Base-by-base conservation (phyloP, 1,140 invertebrate species). In the Drosophila subpulchrella region DNA sequence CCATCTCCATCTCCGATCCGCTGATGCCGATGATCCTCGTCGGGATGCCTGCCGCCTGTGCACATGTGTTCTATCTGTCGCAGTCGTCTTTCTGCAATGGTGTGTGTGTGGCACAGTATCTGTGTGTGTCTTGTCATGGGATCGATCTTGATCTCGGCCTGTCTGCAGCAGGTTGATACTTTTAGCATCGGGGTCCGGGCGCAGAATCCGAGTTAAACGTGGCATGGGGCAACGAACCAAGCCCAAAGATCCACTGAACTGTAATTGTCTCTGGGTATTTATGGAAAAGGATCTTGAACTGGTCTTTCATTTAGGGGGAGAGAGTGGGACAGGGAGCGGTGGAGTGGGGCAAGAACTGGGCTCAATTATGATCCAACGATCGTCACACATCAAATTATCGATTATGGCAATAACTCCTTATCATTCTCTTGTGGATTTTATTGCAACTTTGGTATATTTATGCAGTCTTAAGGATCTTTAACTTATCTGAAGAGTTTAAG, bases 191-290 rank as follows among this genome's bases (percentile, higher is more conserved):
- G 74, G 79, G 68, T 68, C 62, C 67, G 61, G 60, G 46, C 63
- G 51, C 60, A 77, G 62, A 68, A 71, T 67, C 44, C 44, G 39
- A 61, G 81, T 65, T 70, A 72, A 84, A 73, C 75, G 75, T 88
- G 39, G 79, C 79, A 88, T 86, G 82, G 82, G 82, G 82, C 82
- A 86, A 88, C 82, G 82, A 86, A 86, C 82, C 75, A 82, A 56
- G 38, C 47, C 34, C 8, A 39, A 53, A 65, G 56, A 78, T 70
- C 71, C 83, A 75, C 53, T 86, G 78, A 79, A 83, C 82, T 71
- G 66, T 75, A 75, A 78, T 73, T 71, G 63, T 75, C 44, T 71
- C 42, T 44, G 73, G 54, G 54, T 75, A 75, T 75, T 75, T 75
- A 75, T 75, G 73, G 71, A 75, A 75, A 66, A 75, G 58, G 70